These are phyloP conservation scores for Nomada ferruginata DNA, from an alignment of 2,888 invertebrate species.

Conservation along the genomic window DNA sequence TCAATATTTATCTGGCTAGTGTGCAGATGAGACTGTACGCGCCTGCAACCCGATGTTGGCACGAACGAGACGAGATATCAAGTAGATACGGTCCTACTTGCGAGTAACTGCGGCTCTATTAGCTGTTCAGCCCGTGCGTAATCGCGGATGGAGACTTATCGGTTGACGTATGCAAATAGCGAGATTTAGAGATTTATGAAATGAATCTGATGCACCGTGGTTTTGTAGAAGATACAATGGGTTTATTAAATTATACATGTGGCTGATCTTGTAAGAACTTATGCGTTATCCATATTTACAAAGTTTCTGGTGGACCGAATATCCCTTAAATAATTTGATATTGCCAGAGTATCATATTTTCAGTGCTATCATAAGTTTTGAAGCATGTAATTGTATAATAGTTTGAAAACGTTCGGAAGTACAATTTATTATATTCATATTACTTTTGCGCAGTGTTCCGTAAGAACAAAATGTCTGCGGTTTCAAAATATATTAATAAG, in stretches of 20 bases:
- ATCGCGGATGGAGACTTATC: slow-evolving; percentile 38
- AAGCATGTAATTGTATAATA: no score
- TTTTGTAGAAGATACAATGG: not conserved
- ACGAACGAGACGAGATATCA: slow-evolving; percentile 54
- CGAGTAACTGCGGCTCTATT: slow-evolving; percentile 62
- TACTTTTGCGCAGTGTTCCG: no score
- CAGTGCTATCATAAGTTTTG: no score
- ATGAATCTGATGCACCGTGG: not conserved
- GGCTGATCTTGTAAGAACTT: no score
- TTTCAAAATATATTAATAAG: no score
- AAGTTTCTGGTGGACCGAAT: no score
- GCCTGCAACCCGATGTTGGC: slow-evolving; percentile 28
- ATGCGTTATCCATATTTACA: no score
- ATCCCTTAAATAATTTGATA: no score
- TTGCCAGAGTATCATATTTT: no score
- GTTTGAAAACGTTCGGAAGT: no score
- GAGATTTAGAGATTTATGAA: not conserved
- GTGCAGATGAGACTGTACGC: slow-evolving; percentile 19
- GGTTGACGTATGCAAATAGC: not conserved
- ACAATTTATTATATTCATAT: no score
- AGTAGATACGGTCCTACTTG: slow-evolving; percentile 54
- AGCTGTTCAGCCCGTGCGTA: slow-evolving; percentile 51
- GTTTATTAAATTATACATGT: not conserved
- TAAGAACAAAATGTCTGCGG: no score
- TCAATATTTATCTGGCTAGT: slow-evolving; percentile 65